Conservation (phyloP, 2,888 invertebrate species). For the Lasioglossum villosulum region DNA sequence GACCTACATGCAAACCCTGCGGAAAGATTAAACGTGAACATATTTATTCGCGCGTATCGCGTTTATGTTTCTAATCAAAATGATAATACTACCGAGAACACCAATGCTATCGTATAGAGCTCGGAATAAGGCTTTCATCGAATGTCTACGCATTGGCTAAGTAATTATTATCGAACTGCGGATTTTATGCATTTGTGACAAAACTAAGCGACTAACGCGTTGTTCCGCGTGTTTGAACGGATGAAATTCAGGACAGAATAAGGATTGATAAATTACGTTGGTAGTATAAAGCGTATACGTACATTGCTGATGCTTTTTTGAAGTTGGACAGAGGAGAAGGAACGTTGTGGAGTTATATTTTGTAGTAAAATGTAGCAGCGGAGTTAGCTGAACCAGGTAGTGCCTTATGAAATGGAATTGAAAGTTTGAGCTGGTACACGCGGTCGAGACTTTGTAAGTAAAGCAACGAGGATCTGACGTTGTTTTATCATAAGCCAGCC, state of each 20-base stretch:
- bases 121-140: background rate
- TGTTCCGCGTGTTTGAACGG: background rate
- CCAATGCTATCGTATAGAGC: too few relatives aligned
- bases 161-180: too few relatives aligned
- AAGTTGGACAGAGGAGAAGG: background rate
- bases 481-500: background rate
- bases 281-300: background rate
- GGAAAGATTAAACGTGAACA: background rate
- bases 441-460: background rate
- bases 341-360: background rate
- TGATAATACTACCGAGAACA: background rate
- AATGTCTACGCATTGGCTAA: background rate
- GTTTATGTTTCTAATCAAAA: background rate
- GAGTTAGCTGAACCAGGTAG: background rate
- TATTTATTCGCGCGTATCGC: background rate
- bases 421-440: background rate
- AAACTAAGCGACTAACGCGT: background rate
- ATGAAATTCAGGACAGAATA: background rate
- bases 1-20: background rate
- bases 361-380: background rate
- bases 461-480: background rate
- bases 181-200: too few relatives aligned
- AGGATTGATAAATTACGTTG: background rate
- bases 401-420: background rate
- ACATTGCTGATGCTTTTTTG: background rate